Evolutionary conservation across 1,140 invertebrate genomes (phyloP), one percentile per base, ranked within the genome.

Genomic region (Glossosoma conforme): DNA sequence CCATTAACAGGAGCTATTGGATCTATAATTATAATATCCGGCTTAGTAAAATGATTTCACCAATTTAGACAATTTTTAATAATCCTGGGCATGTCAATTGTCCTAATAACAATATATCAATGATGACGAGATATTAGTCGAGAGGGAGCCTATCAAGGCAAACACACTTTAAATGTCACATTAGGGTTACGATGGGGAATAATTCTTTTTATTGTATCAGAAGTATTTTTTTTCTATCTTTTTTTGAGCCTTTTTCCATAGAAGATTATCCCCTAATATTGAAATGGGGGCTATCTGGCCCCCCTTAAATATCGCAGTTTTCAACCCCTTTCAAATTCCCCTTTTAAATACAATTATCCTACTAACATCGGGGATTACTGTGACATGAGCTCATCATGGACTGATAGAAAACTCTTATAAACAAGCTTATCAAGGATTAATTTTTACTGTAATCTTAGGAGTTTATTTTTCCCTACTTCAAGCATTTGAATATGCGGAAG

Each of bases 171-270:
- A 25, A 36, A 57, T 54, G 74, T 81, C 5, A 58, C 62, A 18
- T 64, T 62, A 63, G 76, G 76, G 37, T 54, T 82, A 67, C 69
- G 69, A 56, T 66, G 69, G 66, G 77, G 79, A 54, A 80, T 82
- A 76, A 73, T 81, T 62, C 58, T 81, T 68, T 81, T 82, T 72
- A 82, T 83, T 77, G 64, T 70, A 35, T 82, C 77, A 53, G 78
- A 83, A 76, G 53, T 82, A 43, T 74, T 81, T 56, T 81, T 82
- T 65, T 81, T 81, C 67, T 51, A 79, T 44, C 73, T 81, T 82
- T 68, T 81, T 83, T 66, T 82, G 78, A 77, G 62, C 71, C 5
- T 85, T 81, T 64, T 84, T 84, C 64, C 80, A 84, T 62, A 76
- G 73, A 67, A 77, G 74, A 2, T 52, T 84, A 64, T 63, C 74